Evolutionary conservation across 2,888 invertebrate species (phyloP), one percentile per base, ranked within the genome.

Genomic region (Calameuta filiformis): DNA sequence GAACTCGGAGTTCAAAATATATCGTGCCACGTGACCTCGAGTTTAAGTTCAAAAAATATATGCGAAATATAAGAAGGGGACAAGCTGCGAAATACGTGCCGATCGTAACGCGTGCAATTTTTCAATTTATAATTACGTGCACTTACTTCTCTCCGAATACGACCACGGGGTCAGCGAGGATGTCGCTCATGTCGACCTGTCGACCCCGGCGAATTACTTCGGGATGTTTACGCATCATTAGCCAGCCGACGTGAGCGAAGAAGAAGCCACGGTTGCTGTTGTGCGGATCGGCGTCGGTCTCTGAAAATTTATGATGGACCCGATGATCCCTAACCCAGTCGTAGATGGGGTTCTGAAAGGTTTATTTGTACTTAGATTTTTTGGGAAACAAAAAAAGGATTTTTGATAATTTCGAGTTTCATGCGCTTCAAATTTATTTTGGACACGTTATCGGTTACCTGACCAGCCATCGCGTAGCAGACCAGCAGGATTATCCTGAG

Each of bases 191-290:
- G 88, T 98, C 97, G 12, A 98, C 92, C 84, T 94, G 94, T 76
- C 93, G 93, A 37, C 98, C 98, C 85, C 95, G 95, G 34, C 92
- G 92, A 71, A 95, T 91, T 1, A 98, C 97, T 79, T 96, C 96
- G 0, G 97, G 97, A 90, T 98, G 98, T 90, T 98, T 98, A 85
- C 94, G 94, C 94, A 96, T 94, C 95, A 96, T 95, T 34, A 98
- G 93, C 98, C 98, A 98, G 34, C 98, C 98, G 68, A 98, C 95
- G 90, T 98, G 98, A 0, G 98, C 93, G 92, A 98, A 98, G 92
- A 97, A 97, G 92, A 98, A 98, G 0, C 98, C 98, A 11, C 97
- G 93, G 78, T 94, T 94, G 4, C 95, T 94, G 90, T 97, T 95
- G 89, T 97, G 97, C 0, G 97, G 97, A 92, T 97, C 97, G 0